Evolutionary conservation across 2,888 invertebrate species (phyloP).

Genomic region (Nezara viridula): DNA sequence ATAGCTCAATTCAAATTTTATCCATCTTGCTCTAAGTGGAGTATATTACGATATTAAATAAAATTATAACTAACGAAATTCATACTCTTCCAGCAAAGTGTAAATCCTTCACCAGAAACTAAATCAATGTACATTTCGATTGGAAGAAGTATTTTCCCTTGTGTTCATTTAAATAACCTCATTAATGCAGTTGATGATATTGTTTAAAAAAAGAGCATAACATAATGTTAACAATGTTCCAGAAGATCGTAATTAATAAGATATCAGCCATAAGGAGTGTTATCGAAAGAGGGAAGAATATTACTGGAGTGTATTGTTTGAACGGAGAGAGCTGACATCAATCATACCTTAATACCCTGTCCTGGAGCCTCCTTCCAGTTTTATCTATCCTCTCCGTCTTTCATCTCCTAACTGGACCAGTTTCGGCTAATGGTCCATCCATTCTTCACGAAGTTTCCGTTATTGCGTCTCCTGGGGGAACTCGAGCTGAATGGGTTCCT

Average conservation of each 20-base stretch:
- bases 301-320: background rate
- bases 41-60: too few species aligned
- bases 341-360: conserved; percentile 38
- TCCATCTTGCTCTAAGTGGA: too few species aligned
- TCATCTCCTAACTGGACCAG: background rate
- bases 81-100: too few species aligned
- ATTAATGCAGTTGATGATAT: too few species aligned
- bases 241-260: background rate
- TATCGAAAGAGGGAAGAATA: background rate
- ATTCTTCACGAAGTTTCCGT: conserved; percentile 40
- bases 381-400: conserved; percentile 19
- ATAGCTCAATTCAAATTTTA: too few species aligned
- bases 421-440: conserved; percentile 29
- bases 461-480: background rate
- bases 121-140: too few species aligned
- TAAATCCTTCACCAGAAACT: too few species aligned
- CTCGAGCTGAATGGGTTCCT: conserved; percentile 11
- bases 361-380: conserved; percentile 8
- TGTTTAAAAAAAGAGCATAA: too few species aligned
- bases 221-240: background rate
- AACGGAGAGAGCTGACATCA: background rate
- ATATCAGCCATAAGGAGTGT: background rate
- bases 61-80: too few species aligned
- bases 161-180: too few species aligned
- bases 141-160: too few species aligned